phyloP scores from a whole-genome alignment of 2,888 invertebrate genomes.

The Xanthorhoe designata region DNA sequence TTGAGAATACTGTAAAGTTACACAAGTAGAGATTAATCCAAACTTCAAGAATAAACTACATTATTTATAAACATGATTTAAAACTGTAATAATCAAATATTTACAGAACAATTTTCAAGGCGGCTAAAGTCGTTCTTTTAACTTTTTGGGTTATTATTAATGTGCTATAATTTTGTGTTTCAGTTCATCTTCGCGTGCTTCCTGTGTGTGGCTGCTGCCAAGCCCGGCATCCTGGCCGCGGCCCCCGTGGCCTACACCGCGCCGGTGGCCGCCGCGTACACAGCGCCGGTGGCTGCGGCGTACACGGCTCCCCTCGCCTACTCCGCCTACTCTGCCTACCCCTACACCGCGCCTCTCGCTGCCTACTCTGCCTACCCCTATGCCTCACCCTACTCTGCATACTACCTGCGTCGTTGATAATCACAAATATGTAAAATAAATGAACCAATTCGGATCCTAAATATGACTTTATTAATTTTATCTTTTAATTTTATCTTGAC shows the following conservation, averaged over 20 bases:
- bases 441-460: constrained; percentile 10
- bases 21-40: neutral
- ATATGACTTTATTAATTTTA: neutral
- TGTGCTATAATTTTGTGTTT: constrained; percentile 37
- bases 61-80: neutral
- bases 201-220: constrained; percentile 77
- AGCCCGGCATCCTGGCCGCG: constrained; percentile 64
- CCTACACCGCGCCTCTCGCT: constrained; percentile 51
- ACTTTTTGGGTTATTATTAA: neutral
- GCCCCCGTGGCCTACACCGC: constrained; percentile 58
- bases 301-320: constrained; percentile 61
- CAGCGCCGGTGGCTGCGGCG: constrained; percentile 60
- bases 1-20: neutral
- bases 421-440: constrained; percentile 5
- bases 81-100: neutral
- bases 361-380: constrained; percentile 63
- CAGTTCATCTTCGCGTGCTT: constrained; percentile 77
- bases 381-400: constrained; percentile 62
- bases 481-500: no score
- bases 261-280: constrained; percentile 57
- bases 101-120: neutral
- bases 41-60: neutral
- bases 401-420: constrained; percentile 52
- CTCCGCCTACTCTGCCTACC: constrained; percentile 58
- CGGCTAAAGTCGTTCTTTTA: neutral